Percentiles rank a stretch among this genome's conserved stretches.
Conservation (phyloP, 2,888 invertebrate species). For the Agonopterix arenella region DNA sequence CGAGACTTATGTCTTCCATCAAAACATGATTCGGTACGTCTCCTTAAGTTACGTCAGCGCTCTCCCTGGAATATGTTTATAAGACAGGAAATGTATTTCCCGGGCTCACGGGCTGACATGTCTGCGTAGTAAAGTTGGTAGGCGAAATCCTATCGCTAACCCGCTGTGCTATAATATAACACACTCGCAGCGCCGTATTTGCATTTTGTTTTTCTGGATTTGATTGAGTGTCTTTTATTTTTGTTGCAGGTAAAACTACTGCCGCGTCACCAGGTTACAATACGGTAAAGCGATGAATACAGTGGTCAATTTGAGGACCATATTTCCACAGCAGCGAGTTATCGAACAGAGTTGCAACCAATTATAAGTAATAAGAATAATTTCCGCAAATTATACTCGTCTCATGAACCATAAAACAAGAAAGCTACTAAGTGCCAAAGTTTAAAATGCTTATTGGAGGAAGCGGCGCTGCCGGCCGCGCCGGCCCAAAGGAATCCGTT, state of each 20-base stretch:
- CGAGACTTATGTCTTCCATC: conserved; percentile 21
- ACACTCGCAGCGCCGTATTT: no score
- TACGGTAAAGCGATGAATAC: no score
- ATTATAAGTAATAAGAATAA: no score
- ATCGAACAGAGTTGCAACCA: no score
- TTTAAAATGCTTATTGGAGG: conserved; percentile 18
- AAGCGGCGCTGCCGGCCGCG: neutral
- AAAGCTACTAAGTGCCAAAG: conserved; percentile 13
- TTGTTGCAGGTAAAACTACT: no score
- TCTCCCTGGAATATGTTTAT: conserved; percentile 42
- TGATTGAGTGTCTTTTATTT: no score
- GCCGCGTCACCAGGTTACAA: no score
- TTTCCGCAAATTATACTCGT: no score
- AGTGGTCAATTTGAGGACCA: no score
- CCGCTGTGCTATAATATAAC: neutral
- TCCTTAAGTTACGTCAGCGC: conserved; percentile 37
- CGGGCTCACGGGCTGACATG: conserved; percentile 28
- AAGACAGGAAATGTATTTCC: conserved; percentile 44
- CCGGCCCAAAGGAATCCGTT: conserved; percentile 23
- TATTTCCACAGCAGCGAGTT: no score
- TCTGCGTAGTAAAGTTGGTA: conserved; percentile 32
- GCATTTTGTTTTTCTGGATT: no score
- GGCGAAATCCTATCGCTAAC: conserved; percentile 12
- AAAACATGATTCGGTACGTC: conserved; percentile 37
- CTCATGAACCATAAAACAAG: neutral